Evolutionary conservation across 2,888 invertebrate species (phyloP).

Genomic region (Junonia oenone): DNA sequence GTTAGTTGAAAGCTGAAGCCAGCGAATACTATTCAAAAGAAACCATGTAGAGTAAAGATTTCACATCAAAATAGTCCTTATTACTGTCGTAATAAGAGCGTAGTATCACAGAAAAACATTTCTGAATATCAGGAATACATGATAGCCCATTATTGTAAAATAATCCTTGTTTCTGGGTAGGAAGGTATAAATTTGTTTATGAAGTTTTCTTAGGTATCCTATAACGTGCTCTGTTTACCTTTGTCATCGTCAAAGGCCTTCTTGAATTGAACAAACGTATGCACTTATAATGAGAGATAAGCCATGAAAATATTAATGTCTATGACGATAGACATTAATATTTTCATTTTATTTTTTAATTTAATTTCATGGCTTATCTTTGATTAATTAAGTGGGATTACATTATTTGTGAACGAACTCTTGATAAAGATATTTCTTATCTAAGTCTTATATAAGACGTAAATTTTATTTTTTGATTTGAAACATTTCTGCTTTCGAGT

Average conservation of each 20-base stretch:
- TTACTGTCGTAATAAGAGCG: not conserved
- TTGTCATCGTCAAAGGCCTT: not conserved
- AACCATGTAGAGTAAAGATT: not conserved
- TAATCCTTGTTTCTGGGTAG: not conserved
- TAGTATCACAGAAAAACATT: not conserved
- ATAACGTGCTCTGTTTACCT: not conserved
- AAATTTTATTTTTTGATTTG: no score
- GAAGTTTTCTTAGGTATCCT: not conserved
- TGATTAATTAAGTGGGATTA: no score
- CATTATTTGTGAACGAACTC: no score
- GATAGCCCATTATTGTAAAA: not conserved
- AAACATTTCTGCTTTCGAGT: no score
- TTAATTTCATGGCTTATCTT: no score
- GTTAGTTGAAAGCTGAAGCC: not conserved
- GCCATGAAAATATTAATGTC: no score
- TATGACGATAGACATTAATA: not conserved
- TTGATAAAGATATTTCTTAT: no score
- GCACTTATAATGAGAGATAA: not conserved
- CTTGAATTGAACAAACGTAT: not conserved
- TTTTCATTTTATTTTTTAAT: not conserved
- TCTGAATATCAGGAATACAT: not conserved
- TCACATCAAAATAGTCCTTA: not conserved
- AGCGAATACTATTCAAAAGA: not conserved
- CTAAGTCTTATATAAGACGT: no score
- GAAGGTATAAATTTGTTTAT: not conserved